phyloP scores from a whole-genome alignment of 2,797 vertebrate species.

The Phalloptychus januarius region DNA sequence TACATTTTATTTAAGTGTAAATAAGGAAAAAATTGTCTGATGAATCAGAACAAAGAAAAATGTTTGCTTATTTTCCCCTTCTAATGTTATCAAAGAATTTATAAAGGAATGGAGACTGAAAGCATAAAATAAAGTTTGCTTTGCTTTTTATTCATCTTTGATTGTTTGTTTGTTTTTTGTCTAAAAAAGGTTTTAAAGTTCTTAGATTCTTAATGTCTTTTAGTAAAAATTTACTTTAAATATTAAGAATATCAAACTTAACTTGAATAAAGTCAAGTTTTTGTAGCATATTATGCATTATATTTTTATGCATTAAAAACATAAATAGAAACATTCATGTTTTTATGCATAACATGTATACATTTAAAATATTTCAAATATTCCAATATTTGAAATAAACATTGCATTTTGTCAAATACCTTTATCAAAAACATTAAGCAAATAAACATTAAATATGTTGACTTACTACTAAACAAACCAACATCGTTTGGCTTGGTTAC shows the following conservation, averaged over 20 bases:
- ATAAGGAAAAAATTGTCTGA: constrained; percentile 7
- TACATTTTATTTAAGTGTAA: constrained; percentile 16
- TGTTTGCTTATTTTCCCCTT: constrained; percentile 31
- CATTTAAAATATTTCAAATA: no score
- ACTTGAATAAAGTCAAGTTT: no score
- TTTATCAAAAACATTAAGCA: no score
- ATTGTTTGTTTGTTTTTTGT: not conserved
- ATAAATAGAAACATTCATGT: no score
- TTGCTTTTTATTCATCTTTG: constrained; percentile 39
- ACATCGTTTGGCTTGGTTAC: not conserved
- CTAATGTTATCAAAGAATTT: constrained; percentile 21
- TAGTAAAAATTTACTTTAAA: no score
- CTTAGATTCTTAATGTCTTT: not conserved
- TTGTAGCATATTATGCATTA: no score
- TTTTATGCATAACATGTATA: no score
- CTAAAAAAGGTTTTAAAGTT: not conserved
- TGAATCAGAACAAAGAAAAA: constrained; percentile 19
- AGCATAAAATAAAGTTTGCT: constrained; percentile 63
- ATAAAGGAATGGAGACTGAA: constrained; percentile 23
- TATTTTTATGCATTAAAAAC: no score
- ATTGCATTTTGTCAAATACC: no score
- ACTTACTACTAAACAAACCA: no score
- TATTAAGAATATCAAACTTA: not conserved
- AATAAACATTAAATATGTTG: no score
- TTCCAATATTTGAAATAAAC: no score